Percentiles rank a stretch among this genome's conserved stretches.
phyloP scores from a whole-genome alignment of 2,113 vertebrate species.

The Xiphias gladius region DNA sequence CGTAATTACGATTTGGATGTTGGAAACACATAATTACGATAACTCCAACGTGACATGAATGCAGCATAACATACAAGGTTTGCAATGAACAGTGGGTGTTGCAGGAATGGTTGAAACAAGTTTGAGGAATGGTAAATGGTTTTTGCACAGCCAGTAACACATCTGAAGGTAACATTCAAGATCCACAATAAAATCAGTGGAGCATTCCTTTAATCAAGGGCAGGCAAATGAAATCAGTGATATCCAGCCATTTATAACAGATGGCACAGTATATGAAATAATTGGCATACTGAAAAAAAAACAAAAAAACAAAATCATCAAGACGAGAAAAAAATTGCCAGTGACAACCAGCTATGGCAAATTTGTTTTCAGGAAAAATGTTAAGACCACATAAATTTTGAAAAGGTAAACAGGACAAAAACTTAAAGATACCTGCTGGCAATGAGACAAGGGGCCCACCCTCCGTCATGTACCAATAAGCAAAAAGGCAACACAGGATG shows the following conservation, averaged over 20 bases:
- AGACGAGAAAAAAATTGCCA: constrained; percentile 56
- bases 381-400: constrained; percentile 51
- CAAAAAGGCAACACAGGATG: constrained; percentile 71
- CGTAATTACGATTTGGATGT: background rate
- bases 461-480: constrained; percentile 66
- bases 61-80: background rate
- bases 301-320: too few relatives aligned
- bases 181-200: constrained; percentile 51
- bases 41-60: background rate
- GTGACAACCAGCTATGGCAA: constrained; percentile 70
- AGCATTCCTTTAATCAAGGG: constrained; percentile 62
- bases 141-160: background rate
- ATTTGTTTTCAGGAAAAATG: constrained; percentile 44
- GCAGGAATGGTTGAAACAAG: constrained; percentile 8
- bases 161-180: constrained; percentile 31
- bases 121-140: background rate
- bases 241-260: constrained; percentile 60
- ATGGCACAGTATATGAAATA: constrained; percentile 61
- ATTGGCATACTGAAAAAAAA: constrained; percentile 15
- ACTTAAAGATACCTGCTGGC: constrained; percentile 63
- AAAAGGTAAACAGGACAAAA: constrained; percentile 53
- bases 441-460: constrained; percentile 68
- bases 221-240: constrained; percentile 61
- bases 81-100: constrained; percentile 6
- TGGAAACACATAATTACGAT: background rate